Base-by-base conservation (phyloP, 2,888 invertebrate genomes). In the Dendrolimus houi region DNA sequence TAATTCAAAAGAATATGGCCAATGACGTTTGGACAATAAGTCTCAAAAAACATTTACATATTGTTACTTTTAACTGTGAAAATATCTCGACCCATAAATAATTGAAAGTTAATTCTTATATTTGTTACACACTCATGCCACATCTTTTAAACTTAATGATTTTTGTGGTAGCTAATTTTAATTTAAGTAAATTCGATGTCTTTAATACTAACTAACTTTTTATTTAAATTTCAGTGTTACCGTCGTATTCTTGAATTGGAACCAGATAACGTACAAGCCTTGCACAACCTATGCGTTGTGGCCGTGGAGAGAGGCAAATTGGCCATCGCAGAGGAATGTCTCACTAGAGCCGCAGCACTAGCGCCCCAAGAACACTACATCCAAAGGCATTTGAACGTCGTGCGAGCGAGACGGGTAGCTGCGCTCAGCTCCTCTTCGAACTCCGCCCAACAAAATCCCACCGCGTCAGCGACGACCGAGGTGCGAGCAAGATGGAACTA, bases 221-320 rank as follows among this genome's bases (percentile, higher is more conserved):
- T 54, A n/a, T n/a, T 6, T 9, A 1, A 12, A 41, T 91, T 91
- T 13, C 91, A 97, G 95, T 98, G 98, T 78, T 99, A 99, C 87
- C 94, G 94, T 57, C 94, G 95, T 63, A 98, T 99, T 67, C 85
- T 98, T 12, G 94, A 95, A 69, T 83, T 96, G 63, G 98, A 99
- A 70, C 95, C 98, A 0, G 94, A 94, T 67, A 98, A 98, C 81
- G 96, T 97, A 62, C 98, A 98, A 87, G 98, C 98, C 0, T 91
- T 97, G 54, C 99, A 99, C 91, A 99, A 99, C 85, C 92, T 99
- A 40, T 99, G 99, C 85, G 99, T 99, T 8, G 98, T 99, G 0
- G 96, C 96, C 68, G 98, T 99, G 8, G 98, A 99, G 82, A 93
- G 96, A 52, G 98, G 98, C 9, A 94, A 96, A 70, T 91, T 99